Conservation (phyloP, 2,113 vertebrate genomes). For the Peromyscus californicus region DNA sequence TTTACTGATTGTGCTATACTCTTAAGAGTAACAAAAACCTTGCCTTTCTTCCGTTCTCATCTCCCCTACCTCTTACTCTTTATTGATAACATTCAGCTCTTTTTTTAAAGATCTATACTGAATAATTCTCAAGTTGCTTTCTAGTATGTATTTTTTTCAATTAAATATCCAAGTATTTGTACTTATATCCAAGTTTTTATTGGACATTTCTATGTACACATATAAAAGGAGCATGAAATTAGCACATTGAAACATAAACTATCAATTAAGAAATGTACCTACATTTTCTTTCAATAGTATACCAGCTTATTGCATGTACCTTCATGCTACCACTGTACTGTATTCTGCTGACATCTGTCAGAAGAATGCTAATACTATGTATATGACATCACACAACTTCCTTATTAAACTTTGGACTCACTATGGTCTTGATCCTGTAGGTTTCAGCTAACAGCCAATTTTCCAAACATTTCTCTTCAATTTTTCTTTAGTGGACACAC, state of each 20-base stretch:
- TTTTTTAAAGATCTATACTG: background rate
- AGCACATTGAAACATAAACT: background rate
- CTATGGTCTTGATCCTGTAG: background rate
- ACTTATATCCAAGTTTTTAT: background rate
- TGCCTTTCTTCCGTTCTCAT: background rate
- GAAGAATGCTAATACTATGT: background rate
- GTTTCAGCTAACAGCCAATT: background rate
- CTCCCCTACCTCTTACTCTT: background rate
- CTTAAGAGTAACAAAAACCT: background rate
- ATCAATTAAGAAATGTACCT: background rate
- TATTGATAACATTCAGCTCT: background rate
- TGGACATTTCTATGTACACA: background rate
- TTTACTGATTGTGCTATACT: background rate
- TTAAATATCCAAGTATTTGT: background rate
- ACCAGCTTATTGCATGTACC: background rate
- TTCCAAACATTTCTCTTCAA: background rate
- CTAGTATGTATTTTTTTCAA: background rate
- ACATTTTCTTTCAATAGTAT: background rate
- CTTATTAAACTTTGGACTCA: background rate
- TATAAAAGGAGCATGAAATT: background rate
- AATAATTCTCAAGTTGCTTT: background rate
- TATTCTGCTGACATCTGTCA: background rate
- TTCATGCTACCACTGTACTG: background rate
- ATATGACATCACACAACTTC: background rate
- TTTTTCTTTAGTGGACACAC: background rate